Base-by-base conservation (phyloP, 2,888 invertebrate species). In the Meteorus colon region DNA sequence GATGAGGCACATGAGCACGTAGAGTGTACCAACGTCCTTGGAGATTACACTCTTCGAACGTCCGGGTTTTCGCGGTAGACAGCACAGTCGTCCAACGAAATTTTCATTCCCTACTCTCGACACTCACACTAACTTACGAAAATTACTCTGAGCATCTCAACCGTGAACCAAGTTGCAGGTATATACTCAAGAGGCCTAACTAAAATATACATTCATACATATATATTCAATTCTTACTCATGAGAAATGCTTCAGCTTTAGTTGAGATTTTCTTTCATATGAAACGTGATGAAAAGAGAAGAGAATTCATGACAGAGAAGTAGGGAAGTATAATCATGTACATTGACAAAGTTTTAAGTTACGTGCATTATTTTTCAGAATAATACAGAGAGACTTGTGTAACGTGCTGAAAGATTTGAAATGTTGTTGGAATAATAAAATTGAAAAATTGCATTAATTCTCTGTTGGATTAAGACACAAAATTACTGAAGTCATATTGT, bases 1-100 rank as follows among this genome's bases (percentile, higher is more conserved):
- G 24, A 37, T 59, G 24, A 29, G 27, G 63, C 19, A 19, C n/a
- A 55, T 19, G n/a, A 55, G 19, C 19, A 55, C 55, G 19, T 19
- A 55, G 55, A 8, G 10, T 55, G 19, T 55, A 55, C 55, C 55
- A 55, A 55, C 55, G 19, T 74, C 74, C 69, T 62, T 62, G 51
- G 63, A 63, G 69, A 74, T 74, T 63, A 60, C 29, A 51, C 63
- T 74, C 62, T 62, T 69, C 16, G 69, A 69, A 63, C 63, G 31
- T 63, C 62, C 34, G 69, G 69, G 24, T 69, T 69, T 69, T 14
- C 55, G 48, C 63, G 60, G 67, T 59, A 37, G 67, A 62, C 29
- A 74, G 41, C 68, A 55, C 62, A 62, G 12, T 62, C 62, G n/a
- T 4, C 29, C 62, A 5, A n/a, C 65, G 4, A 16, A 31, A 65